Percentiles rank a stretch among this genome's conserved stretches.
Conservation (phyloP, 2,113 vertebrate species). For the Ciconia maguari region DNA sequence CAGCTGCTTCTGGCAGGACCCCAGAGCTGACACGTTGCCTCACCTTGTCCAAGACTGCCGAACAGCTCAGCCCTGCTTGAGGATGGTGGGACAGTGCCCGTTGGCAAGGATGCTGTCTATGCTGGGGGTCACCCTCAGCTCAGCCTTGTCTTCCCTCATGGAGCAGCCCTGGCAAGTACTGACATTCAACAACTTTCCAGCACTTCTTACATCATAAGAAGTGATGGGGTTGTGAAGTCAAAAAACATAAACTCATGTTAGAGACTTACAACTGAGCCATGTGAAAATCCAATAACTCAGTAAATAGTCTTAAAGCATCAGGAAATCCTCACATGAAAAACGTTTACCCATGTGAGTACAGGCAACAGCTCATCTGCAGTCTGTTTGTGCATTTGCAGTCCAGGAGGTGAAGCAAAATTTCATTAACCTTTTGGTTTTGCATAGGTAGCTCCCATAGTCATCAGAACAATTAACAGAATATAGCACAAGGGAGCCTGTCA, state of each 20-base stretch:
- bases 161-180: not conserved
- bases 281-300: not conserved
- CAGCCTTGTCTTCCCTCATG: not conserved
- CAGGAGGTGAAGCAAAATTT: not conserved
- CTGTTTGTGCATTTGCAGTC: not conserved
- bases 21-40: not conserved
- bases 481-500: not conserved
- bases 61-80: not conserved
- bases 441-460: not conserved
- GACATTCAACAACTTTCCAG: not conserved
- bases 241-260: not conserved
- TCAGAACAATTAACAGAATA: not conserved
- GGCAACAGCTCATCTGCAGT: accelerated
- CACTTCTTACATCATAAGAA: not conserved
- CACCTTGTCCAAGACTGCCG: not conserved
- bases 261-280: not conserved
- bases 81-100: accelerated
- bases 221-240: not conserved
- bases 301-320: not conserved
- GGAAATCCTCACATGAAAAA: not conserved
- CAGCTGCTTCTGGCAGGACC: not conserved
- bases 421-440: not conserved
- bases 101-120: not conserved
- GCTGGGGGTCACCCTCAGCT: not conserved
- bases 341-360: not conserved